These are phyloP conservation scores for Cordilura impudica DNA, from an alignment of 2,888 invertebrate genomes.

Conservation along the genomic window DNA sequence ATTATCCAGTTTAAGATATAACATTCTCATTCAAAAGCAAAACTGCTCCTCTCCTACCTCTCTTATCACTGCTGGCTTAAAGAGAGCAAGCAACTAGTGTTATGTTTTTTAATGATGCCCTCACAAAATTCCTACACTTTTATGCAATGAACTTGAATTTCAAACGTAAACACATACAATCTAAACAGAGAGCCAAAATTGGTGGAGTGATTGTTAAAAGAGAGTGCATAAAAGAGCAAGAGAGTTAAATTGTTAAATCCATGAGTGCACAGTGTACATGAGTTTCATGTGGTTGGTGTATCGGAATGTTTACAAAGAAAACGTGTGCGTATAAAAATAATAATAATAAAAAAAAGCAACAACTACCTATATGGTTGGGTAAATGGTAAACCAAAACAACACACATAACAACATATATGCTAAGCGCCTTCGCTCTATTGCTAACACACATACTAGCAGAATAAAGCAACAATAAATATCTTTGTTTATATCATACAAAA, in stretches of 20 bases:
- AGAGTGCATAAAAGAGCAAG: slow-evolving; percentile 5
- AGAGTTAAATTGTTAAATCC: background rate
- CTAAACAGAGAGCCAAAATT: background rate
- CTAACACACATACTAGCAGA: slow-evolving; percentile 1
- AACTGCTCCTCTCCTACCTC: background rate
- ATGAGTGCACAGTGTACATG: background rate
- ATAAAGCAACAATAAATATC: background rate
- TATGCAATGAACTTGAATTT: slow-evolving; percentile 51
- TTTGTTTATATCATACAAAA: background rate
- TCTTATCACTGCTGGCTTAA: background rate
- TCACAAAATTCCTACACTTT: background rate
- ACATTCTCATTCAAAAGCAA: background rate
- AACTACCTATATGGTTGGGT: slow-evolving; percentile 30
- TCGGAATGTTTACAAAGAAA: slow-evolving; percentile 43
- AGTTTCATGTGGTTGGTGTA: slow-evolving; percentile 40
- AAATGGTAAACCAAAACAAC: slow-evolving; percentile 22
- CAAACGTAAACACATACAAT: background rate
- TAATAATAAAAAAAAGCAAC: background rate
- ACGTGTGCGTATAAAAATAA: background rate
- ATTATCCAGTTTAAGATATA: slow-evolving; percentile 41
- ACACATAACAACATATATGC: background rate
- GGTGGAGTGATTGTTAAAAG: background rate
- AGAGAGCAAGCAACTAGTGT: slow-evolving; percentile 44
- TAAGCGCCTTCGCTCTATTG: slow-evolving; percentile 38
- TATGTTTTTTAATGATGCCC: background rate